Conservation (phyloP, 2,113 vertebrate species). For the Anarrhichthys ocellatus region DNA sequence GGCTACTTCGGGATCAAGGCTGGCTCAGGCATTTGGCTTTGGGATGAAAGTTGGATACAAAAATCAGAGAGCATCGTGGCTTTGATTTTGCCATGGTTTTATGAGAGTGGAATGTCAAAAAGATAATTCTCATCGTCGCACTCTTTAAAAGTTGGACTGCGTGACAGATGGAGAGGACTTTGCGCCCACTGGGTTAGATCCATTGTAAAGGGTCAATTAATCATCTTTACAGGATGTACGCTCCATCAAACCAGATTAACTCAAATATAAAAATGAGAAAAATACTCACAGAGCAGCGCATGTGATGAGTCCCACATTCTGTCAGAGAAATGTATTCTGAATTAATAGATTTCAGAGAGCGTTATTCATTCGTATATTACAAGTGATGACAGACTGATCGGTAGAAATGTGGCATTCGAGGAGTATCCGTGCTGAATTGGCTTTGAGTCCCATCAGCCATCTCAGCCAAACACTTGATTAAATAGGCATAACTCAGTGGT, state of each 20-base stretch:
- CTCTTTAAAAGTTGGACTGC: constrained; percentile 16
- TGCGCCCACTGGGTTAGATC: constrained; percentile 4
- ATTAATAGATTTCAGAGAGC: constrained; percentile 33
- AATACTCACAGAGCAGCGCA: not conserved
- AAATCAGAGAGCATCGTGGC: constrained; percentile 23
- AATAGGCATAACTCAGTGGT: constrained; percentile 56
- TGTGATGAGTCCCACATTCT: constrained; percentile 27
- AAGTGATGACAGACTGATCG: constrained; percentile 58
- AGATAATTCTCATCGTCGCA: not conserved
- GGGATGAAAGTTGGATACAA: constrained; percentile 32
- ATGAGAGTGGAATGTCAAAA: constrained; percentile 21
- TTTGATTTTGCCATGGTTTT: constrained; percentile 14
- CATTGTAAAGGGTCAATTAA: not conserved
- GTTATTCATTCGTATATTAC: constrained; percentile 46
- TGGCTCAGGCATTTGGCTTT: constrained; percentile 24
- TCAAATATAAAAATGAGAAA: constrained; percentile 18
- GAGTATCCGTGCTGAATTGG: constrained; percentile 45
- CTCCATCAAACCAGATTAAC: constrained; percentile 11
- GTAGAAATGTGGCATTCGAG: constrained; percentile 53
- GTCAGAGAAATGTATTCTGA: constrained; percentile 23
- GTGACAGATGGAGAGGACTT: constrained; percentile 21
- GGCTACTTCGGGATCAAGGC: constrained; percentile 23
- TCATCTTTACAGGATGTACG: not conserved
- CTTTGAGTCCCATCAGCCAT: constrained; percentile 11
- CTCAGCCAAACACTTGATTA: constrained; percentile 50